A percentile compares a stretch with the other conserved stretches of the same genome.
Conservation (phyloP, 2,113 vertebrate species). For the Trichechus manatus region DNA sequence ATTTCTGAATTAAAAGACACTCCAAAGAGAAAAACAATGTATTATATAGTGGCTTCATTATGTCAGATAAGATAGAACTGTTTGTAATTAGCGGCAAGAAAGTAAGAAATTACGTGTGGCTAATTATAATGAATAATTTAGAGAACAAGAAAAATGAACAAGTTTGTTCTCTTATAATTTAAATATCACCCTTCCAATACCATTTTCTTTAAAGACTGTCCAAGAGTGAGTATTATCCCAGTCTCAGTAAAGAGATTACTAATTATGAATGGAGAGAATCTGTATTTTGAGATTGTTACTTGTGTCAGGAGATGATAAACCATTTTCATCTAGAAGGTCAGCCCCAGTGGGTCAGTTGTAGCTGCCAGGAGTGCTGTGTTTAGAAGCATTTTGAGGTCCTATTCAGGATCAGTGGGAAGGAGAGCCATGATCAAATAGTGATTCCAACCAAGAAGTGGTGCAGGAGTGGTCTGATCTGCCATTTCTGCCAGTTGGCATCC, state of each 20-base stretch:
- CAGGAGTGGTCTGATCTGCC: not conserved
- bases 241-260: not conserved
- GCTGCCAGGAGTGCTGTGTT: not conserved
- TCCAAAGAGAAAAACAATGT: not conserved
- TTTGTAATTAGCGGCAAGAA: not conserved
- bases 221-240: not conserved
- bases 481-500: not conserved
- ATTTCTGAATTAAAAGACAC: not conserved
- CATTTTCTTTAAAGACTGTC: not conserved
- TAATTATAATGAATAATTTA: not conserved
- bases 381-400: not conserved
- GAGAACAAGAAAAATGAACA: conserved; percentile 26
- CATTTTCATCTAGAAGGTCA: not conserved
- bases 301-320: not conserved
- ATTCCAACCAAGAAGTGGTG: not conserved
- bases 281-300: not conserved
- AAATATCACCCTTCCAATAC: not conserved
- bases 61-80: not conserved
- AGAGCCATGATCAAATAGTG: not conserved
- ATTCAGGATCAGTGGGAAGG: not conserved
- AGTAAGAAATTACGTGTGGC: not conserved
- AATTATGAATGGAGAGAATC: not conserved
- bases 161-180: not conserved
- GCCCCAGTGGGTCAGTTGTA: not conserved
- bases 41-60: not conserved